Evolutionary conservation across 2,888 invertebrate genomes (phyloP).

Genomic region (Dexiosoma caninum): DNA sequence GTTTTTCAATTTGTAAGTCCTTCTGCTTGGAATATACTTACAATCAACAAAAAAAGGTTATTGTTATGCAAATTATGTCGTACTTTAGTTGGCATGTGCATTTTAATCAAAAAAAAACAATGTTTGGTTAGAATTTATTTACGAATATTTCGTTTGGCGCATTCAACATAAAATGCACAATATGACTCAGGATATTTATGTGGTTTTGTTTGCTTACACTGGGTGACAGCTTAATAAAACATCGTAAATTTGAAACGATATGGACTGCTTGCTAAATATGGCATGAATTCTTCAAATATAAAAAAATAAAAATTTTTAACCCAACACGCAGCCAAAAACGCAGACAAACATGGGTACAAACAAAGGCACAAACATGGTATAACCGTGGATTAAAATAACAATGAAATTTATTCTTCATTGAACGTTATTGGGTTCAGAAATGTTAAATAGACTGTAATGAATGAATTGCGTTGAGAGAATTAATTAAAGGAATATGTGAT

Average conservation of each 20-base stretch:
- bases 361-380: not conserved
- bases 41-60: not conserved
- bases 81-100: slow-evolving; percentile 1
- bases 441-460: no score
- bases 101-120: slow-evolving; percentile 10
- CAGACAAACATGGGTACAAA: no score
- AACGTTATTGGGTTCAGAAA: no score
- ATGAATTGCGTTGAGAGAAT: no score
- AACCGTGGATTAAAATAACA: no score
- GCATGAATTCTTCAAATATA: slow-evolving; percentile 37
- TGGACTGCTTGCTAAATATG: not conserved
- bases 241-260: slow-evolving; percentile 36
- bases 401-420: no score
- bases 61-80: slow-evolving; percentile 53
- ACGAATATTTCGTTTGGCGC: not conserved
- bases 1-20: not conserved
- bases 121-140: slow-evolving; percentile 10
- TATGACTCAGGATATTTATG: slow-evolving; percentile 54
- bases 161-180: slow-evolving; percentile 13
- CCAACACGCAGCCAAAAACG: not conserved
- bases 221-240: slow-evolving; percentile 44
- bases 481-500: no score
- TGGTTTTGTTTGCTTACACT: not conserved
- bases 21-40: not conserved
- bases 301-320: slow-evolving; percentile 4